Conservation (phyloP, 2,888 invertebrate genomes). For the Trichopoda pennipes region DNA sequence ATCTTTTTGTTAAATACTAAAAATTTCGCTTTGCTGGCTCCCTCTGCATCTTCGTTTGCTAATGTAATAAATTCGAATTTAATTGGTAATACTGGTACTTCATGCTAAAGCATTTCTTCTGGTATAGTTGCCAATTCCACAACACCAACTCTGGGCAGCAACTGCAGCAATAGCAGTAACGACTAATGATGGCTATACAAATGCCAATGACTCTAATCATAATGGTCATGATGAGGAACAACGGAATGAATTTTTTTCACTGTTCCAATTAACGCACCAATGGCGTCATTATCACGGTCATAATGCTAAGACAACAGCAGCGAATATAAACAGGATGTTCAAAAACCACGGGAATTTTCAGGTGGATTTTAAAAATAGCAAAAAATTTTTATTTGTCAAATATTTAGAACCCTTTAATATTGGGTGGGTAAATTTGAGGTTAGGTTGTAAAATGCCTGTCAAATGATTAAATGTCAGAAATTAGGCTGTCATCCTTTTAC, state of each 20-base stretch:
- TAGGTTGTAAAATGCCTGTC: no score
- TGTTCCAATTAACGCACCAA: conserved; percentile 79
- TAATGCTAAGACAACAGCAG: conserved; percentile 78
- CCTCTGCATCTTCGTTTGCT: conserved; percentile 37
- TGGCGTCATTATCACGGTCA: conserved; percentile 80
- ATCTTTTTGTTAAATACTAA: conserved; percentile 72
- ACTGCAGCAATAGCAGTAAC: conserved; percentile 57
- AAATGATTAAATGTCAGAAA: no score
- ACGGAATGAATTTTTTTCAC: conserved; percentile 78
- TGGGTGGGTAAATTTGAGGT: no score
- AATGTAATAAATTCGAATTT: conserved; percentile 58
- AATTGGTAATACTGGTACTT: conserved; percentile 66
- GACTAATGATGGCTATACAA: conserved; percentile 37
- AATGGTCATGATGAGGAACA: conserved; percentile 51
- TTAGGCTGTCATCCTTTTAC: no score
- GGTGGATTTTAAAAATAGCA: conserved; percentile 74
- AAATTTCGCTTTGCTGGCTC: conserved; percentile 32
- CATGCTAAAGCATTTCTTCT: conserved; percentile 67
- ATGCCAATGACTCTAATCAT: conserved; percentile 39
- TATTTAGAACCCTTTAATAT: no score
- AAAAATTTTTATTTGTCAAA: not conserved
- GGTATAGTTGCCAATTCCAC: conserved; percentile 45
- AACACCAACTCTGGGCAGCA: conserved; percentile 56
- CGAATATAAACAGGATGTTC: conserved; percentile 79
- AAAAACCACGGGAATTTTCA: conserved; percentile 81